A percentile compares a stretch with the other conserved stretches of the same genome.
These are phyloP conservation scores for Pleuronectes platessa DNA, from an alignment of 2,113 vertebrate species.

Conservation along the genomic window DNA sequence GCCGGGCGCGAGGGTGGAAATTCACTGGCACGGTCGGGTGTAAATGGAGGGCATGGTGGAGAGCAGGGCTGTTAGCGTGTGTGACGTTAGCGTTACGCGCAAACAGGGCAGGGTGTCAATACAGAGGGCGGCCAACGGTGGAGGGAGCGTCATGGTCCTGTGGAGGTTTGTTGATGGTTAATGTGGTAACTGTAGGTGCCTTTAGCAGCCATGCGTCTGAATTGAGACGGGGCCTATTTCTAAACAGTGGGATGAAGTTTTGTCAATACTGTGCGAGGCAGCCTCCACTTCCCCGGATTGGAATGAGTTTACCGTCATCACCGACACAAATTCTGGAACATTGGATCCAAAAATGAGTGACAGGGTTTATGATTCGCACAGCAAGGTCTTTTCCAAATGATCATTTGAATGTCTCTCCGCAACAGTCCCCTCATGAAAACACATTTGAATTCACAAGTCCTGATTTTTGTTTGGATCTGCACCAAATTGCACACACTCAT, in stretches of 20 bases:
- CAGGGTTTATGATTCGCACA: too few species aligned
- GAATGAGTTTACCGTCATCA: constrained; percentile 1
- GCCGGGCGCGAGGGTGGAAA: constrained; percentile 62
- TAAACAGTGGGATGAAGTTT: neutral
- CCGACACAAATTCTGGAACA: neutral
- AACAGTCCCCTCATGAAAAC: too few species aligned
- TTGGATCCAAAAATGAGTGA: neutral
- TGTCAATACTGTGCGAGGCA: neutral
- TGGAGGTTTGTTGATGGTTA: constrained; percentile 30
- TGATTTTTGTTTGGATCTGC: too few species aligned
- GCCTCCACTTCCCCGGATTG: neutral
- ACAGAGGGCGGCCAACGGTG: constrained; percentile 23
- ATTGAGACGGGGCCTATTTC: neutral
- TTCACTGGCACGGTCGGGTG: constrained; percentile 54
- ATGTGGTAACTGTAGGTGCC: constrained; percentile 4
- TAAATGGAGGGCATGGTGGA: constrained; percentile 64
- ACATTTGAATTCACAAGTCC: too few species aligned
- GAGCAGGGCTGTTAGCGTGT: constrained; percentile 28
- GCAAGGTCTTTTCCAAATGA: too few species aligned
- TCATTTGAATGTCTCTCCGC: too few species aligned
- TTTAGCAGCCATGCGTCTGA: neutral
- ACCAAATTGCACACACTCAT: too few species aligned
- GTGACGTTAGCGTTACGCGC: constrained; percentile 60
- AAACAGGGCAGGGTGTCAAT: constrained; percentile 42
- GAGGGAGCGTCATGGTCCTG: neutral